phyloP scores from a whole-genome alignment of 2,113 vertebrate species.

The Pelmatolapia mariae region DNA sequence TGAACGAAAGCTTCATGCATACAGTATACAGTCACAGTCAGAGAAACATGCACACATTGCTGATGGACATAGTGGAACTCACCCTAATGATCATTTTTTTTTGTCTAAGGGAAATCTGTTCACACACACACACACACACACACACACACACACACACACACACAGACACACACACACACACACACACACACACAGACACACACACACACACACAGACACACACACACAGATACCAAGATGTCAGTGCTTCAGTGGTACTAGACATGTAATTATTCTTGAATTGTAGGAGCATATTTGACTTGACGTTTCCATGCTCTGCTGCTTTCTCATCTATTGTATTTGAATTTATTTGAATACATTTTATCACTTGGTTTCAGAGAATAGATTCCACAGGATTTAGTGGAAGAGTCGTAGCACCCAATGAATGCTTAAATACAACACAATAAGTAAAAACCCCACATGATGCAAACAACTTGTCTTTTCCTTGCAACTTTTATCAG shows the following conservation, averaged over 20 bases:
- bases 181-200: background rate
- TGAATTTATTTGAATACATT: constrained; percentile 58
- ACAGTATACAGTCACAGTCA: background rate
- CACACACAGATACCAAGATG: constrained; percentile 8
- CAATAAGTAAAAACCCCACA: background rate
- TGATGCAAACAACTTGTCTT: background rate
- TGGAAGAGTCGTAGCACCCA: background rate
- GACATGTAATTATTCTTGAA: constrained; percentile 47
- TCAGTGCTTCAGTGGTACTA: constrained; percentile 28
- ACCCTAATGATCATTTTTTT: background rate
- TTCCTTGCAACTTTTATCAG: background rate
- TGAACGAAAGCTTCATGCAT: background rate
- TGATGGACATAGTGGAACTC: background rate
- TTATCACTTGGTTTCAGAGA: constrained; percentile 33
- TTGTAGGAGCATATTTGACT: constrained; percentile 33
- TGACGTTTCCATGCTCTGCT: constrained; percentile 49
- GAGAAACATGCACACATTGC: background rate
- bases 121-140: no score
- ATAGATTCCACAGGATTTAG: background rate
- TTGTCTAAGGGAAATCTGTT: background rate
- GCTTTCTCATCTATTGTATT: constrained; percentile 53
- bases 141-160: no score
- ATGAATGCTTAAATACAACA: background rate
- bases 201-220: background rate
- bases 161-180: background rate